Conservation (phyloP, 2,113 vertebrate genomes). For the Chinchilla lanigera region DNA sequence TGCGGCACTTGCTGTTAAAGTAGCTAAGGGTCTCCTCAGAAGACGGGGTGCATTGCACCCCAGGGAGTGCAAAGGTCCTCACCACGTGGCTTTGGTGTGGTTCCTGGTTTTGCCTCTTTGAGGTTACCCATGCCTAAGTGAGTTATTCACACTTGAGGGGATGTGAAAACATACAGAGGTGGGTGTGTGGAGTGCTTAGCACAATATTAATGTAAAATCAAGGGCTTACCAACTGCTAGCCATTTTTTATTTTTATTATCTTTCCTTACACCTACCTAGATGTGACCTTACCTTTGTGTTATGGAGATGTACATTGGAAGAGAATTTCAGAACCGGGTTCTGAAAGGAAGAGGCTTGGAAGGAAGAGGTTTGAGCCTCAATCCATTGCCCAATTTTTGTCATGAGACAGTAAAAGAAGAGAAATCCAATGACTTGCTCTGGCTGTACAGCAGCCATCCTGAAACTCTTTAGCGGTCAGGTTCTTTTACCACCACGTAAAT, state of each 20-base stretch:
- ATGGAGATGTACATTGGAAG: background rate
- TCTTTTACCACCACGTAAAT: background rate
- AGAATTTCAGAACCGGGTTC: background rate
- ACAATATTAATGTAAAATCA: background rate
- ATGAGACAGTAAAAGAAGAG: background rate
- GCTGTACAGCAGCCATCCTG: background rate
- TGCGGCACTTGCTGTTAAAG: background rate
- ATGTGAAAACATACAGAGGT: background rate
- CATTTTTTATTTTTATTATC: background rate
- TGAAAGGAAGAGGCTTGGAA: background rate
- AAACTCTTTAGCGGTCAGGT: background rate
- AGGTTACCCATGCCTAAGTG: background rate
- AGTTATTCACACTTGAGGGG: background rate
- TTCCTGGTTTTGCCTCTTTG: background rate
- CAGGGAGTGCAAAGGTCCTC: too few species aligned
- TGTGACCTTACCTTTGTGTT: background rate
- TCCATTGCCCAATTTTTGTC: background rate
- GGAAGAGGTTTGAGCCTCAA: background rate
- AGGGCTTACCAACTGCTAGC: background rate
- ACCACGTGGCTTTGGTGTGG: background rate
- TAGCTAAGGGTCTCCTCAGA: background rate
- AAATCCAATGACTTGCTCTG: background rate
- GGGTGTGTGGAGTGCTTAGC: background rate
- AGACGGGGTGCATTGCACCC: background rate
- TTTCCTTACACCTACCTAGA: background rate